Base-by-base conservation (phyloP, 2,113 vertebrate species). In the Melanerpes formicivorus region DNA sequence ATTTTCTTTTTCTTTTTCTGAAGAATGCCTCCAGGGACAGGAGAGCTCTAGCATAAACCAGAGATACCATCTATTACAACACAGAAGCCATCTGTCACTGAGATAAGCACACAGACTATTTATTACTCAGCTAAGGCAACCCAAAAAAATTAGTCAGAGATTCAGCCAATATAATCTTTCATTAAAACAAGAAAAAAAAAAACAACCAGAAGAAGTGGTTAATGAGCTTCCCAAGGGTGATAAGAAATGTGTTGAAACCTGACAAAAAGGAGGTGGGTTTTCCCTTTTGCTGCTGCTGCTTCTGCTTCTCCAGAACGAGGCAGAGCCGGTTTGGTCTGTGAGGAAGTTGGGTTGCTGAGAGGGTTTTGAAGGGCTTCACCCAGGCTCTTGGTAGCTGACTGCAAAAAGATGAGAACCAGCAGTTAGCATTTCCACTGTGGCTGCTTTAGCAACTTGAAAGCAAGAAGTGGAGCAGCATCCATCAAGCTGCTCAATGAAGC, bases 61-160 rank as follows among this genome's bases (percentile, higher is more conserved):
- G 18, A 88, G 93, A 93, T 95, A 93, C 14, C 6, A 95, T 95
- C 95, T 95, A 75, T 92, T 91, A 90, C 91, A 91, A 92, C 90
- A 95, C 67, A 78, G 93, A 92, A 96, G 93, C 91, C 93, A 65
- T 92, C 89, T 88, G 89, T 95, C 93, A 92, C 93, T 42, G 72
- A 92, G 86, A 95, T 95, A 90, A 93, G 80, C 80, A 60, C 27
- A 30, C 72, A 54, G 76, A 93, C 89, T 88, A 83, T 93, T 93
- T 90, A 92, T 77, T 58, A 88, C 88, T 80, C 72, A 71, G 30
- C 32, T 90, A 84, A 44, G 26, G 83, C 44, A 96, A 88, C 83
- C 80, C 90, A 84, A 90, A 87, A 91, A 91, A 92, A 95, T 96
- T 88, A 85, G 81, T 85, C 83, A 82, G 91, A 92, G 89, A 93